Base-by-base conservation (phyloP, 2,113 vertebrate species). In the Calonectris borealis region DNA sequence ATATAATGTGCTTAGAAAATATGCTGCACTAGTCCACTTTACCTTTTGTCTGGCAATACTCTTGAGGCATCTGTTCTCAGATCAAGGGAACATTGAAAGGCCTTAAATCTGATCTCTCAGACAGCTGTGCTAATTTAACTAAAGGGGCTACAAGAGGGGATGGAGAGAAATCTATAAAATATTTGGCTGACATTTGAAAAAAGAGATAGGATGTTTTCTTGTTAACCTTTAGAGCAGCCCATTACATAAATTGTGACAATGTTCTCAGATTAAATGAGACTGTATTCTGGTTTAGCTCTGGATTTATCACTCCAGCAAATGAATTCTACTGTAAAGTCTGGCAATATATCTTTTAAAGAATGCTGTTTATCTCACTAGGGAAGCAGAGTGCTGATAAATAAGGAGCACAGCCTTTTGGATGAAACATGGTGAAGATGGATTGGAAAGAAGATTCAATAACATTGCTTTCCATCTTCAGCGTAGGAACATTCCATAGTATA, bases 171-270 rank as follows among this genome's bases (percentile, higher is more conserved):
- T 95, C 94, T 96, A 89, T 97, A 96, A 96, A 97, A 93, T 93
- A 87, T 94, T 97, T 95, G 81, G 80, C 90, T 93, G 94, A 97
- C 95, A 97, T 98, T 98, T 97, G 79, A 93, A 96, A 97, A 96
- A 97, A 96, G 62, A 96, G 97, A 97, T 95, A 94, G 92, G 61
- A 91, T 96, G 78, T 95, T 97, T 97, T 98, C 86, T 97, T 90
- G 81, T 97, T 97, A 97, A 92, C 83, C 86, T 98, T 97, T 94
- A 96, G 75, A 97, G 64, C 51, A 96, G 61, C 78, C 85, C 48
- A 88, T 96, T 96, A 90, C 73, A 93, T 96, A 95, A 96, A 97
- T 95, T 97, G 85, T 83, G 76, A 97, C 90, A 97, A 86, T 88
- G 57, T 92, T 91, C 62, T 82, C 58, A 94, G 91, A 97, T 83